Conservation (phyloP, 2,888 invertebrate genomes). For the Athrips mouffetella region DNA sequence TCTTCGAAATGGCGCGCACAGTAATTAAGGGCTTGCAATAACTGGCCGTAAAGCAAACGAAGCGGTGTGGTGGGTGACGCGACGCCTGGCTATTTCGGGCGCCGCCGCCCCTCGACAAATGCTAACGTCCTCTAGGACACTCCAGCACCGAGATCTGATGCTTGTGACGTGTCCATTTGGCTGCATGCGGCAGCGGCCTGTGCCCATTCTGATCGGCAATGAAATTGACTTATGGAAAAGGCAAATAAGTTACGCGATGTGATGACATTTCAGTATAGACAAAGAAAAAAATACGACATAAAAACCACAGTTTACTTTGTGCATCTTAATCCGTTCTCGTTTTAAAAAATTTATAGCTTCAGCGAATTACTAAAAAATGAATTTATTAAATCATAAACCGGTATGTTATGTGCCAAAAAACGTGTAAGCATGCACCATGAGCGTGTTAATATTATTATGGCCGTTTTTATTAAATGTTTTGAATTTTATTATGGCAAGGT, state of each 20-base stretch:
- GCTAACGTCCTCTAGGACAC: slow-evolving; percentile 76
- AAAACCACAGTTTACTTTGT: no score
- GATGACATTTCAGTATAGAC: no score
- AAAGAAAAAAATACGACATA: no score
- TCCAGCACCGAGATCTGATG: slow-evolving; percentile 45
- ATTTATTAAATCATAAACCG: slow-evolving; percentile 5
- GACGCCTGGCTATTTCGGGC: slow-evolving; percentile 68
- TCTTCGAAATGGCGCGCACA: slow-evolving; percentile 62
- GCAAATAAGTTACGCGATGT: not conserved
- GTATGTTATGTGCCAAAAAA: not conserved
- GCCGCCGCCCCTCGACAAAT: slow-evolving; percentile 70
- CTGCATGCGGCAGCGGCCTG: not conserved
- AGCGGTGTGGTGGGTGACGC: slow-evolving; percentile 65
- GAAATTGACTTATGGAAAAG: not conserved
- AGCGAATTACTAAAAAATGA: slow-evolving; percentile 1
- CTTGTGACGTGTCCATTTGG: slow-evolving; percentile 14
- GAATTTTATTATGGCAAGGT: not conserved
- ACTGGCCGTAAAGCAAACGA: slow-evolving; percentile 69
- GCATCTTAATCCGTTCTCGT: not conserved
- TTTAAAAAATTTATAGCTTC: not conserved
- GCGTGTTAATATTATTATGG: not conserved
- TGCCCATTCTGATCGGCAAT: not conserved
- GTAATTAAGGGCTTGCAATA: slow-evolving; percentile 73
- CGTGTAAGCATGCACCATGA: not conserved
- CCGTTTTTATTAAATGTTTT: not conserved